phyloP scores from a whole-genome alignment of 2,113 vertebrate genomes.

The Vimba vimba region DNA sequence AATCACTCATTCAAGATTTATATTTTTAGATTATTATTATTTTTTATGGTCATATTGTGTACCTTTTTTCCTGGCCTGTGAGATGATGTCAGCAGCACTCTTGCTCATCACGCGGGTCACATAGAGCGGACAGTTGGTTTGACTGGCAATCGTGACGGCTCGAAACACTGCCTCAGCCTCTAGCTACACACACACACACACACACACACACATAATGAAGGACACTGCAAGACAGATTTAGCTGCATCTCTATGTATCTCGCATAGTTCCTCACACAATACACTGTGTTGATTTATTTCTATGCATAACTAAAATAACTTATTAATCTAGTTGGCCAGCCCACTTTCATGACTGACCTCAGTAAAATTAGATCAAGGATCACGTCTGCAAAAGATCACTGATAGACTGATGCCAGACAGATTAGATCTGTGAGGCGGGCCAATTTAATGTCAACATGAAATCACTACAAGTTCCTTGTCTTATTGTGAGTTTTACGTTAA shows the following conservation, averaged over 20 bases:
- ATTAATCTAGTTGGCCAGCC: background rate
- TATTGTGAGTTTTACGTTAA: background rate
- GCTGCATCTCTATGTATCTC: background rate
- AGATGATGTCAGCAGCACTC: slow-evolving; percentile 96
- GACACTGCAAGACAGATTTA: too few species aligned
- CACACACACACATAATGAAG: background rate
- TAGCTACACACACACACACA: slow-evolving; percentile 75
- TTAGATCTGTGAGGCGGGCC: background rate
- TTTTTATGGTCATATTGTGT: background rate
- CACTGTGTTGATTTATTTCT: background rate
- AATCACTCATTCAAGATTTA: too few species aligned
- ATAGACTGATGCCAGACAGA: background rate
- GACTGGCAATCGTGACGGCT: slow-evolving; percentile 95
- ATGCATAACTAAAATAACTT: background rate
- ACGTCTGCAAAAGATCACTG: background rate
- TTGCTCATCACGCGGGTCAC: slow-evolving; percentile 98
- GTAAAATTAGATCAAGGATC: background rate
- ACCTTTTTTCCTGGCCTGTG: slow-evolving; percentile 97
- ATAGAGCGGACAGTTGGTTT: slow-evolving; percentile 98
- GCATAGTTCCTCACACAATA: background rate
- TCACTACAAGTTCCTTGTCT: background rate
- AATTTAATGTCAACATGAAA: too few species aligned
- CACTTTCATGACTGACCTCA: background rate
- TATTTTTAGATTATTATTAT: too few species aligned
- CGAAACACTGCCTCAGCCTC: slow-evolving; percentile 97